Evolutionary conservation across 2,797 vertebrate species (phyloP), one percentile per base, ranked within the genome.

Genomic region (Fistularia commersonii): DNA sequence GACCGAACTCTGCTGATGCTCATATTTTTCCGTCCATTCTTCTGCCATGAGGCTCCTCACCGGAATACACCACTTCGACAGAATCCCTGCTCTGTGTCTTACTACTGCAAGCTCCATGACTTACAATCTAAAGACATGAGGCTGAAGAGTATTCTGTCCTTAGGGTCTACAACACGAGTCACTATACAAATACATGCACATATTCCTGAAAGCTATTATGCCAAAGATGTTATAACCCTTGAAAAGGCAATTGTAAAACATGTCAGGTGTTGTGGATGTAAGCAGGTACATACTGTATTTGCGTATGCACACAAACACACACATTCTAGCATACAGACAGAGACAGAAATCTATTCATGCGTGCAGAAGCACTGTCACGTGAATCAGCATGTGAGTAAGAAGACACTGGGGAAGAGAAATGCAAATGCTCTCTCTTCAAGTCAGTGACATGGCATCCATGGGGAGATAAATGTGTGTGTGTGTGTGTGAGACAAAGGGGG

Each of bases 401-500:
- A 66, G 57, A 74, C 74, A 32, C 74, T 13, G 41, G 66, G 73
- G 68, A 75, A 76, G 64, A 73, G 71, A 79, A 82, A 84, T 86
- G 83, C 79, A 78, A 86, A 86, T 77, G 64, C 57, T 76, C 45
- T 57, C 72, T 79, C 62, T 72, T 79, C 61, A 78, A 83, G 76
- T 83, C 75, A 36, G 63, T 75, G 68, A 76, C 81, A 76, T 65
- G 74, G 57, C 59, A 51, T 82, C 81, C 71, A 37, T 44, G 40
- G 75, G 79, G 80, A 83, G 66, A 64, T 50, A 61, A 66, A 59
- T 67, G 14, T 59, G 43, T 41, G 38, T 67, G 14, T 59, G 43
- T 41, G 38, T 38, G 48, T 35, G 61, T 35, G 65, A 55, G 50
- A 51, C 15, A 56, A 54, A 12, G 51, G 33, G 23, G 43, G 50